These are phyloP conservation scores for Dipus sagitta DNA, from an alignment of 2,797 vertebrate genomes.

Conservation along the genomic window DNA sequence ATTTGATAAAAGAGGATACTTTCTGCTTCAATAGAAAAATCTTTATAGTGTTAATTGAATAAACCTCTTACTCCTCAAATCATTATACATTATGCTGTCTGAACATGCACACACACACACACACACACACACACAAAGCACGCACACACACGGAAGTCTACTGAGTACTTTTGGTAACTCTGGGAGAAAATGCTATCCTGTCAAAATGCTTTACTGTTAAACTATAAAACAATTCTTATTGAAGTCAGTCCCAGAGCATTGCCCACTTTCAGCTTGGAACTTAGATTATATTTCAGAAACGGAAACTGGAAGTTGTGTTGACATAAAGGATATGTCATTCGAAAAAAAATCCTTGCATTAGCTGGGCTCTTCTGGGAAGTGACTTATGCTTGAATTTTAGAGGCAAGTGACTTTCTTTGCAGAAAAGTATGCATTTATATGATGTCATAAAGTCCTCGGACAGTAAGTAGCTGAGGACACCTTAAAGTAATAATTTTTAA, in stretches of 20 bases:
- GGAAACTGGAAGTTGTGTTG: conserved; percentile 62
- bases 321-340: conserved; percentile 70
- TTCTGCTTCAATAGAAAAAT: conserved; percentile 50
- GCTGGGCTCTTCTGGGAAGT: conserved; percentile 74
- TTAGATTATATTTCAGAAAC: conserved; percentile 71
- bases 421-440: conserved; percentile 66
- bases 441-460: conserved; percentile 67
- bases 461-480: conserved; percentile 48
- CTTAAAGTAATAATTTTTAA: conserved; percentile 66
- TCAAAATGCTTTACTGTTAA: conserved; percentile 78
- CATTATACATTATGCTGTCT: background rate
- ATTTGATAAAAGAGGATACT: conserved; percentile 20
- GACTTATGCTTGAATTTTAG: conserved; percentile 71
- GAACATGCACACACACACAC: background rate
- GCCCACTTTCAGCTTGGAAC: conserved; percentile 79
- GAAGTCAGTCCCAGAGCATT: conserved; percentile 74
- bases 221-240: conserved; percentile 75
- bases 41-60: conserved; percentile 11
- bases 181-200: conserved; percentile 51
- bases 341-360: conserved; percentile 62
- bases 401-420: conserved; percentile 51
- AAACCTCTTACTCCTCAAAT: conserved; percentile 33
- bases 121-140: background rate
- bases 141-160: background rate
- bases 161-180: conserved; percentile 26